Evolutionary conservation across 2,797 vertebrate species (phyloP), one percentile per base, ranked within the genome.

Genomic region (Hyperoplus immaculatus): DNA sequence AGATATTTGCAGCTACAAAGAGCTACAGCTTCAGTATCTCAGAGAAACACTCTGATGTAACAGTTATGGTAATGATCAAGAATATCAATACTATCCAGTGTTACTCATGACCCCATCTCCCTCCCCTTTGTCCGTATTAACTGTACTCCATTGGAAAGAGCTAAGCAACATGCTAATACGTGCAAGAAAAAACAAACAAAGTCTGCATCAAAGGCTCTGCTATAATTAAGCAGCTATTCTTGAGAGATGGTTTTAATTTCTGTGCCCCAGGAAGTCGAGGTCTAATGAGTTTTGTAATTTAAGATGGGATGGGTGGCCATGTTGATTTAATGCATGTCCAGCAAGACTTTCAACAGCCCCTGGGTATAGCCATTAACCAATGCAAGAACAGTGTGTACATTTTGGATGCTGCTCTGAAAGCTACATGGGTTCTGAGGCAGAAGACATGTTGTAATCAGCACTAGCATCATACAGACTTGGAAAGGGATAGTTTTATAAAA

Each of bases 161-260:
- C 61, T 63, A 50, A 67, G 56, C 73, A 68, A 47, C 63, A 69
- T 72, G 77, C 51, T 74, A 61, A 76, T 77, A 47, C 51, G 54
- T 63, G 29, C 59, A 45, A 10, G 29, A 29, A 69, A 69, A 46
- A 54, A 42, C 53, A 45, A 42, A 69, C 11, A 50, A 47, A 59
- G n/a, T 43, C n/a, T 53, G 57, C 77, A 78, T 84, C 58, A 82
- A 78, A 80, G 76, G 45, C 62, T 50, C 7, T 21, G 45, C 58
- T 59, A 62, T 77, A 74, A 84, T 81, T 78, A 83, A 81, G 16
- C 58, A 65, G 50, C 77, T 69, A n/a, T 47, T 81, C 72, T 62
- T 66, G 58, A 63, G 45, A 69, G 72, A 81, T 21, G 39, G 16
- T 5, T 60, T 15, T 13, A 60, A 49, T 56, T 42, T 69, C 59